Percentiles rank a stretch among this genome's conserved stretches.
Evolutionary conservation across 2,797 vertebrate species (phyloP).

Genomic region (Danio choprae): DNA sequence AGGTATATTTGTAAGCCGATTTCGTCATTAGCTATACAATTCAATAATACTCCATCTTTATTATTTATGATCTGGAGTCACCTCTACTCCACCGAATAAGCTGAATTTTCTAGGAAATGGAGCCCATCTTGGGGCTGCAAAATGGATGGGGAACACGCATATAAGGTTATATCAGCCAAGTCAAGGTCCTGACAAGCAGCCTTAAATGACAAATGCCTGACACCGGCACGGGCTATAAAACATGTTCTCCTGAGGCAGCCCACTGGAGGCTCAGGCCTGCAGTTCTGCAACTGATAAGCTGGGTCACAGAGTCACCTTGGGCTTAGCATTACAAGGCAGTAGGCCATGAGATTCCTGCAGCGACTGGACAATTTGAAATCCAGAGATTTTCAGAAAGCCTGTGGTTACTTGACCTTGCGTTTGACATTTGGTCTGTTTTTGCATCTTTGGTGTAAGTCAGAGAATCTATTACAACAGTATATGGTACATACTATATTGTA

Average conservation of each 20-base stretch:
- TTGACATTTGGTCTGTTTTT: slow-evolving; percentile 63
- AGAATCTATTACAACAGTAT: neutral
- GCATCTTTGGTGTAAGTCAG: slow-evolving; percentile 62
- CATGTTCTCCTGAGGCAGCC: slow-evolving; percentile 62
- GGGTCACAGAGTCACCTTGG: slow-evolving; percentile 78
- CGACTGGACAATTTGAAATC: slow-evolving; percentile 63
- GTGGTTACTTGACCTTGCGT: slow-evolving; percentile 78
- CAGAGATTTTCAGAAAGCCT: slow-evolving; percentile 71
- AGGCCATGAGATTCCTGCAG: slow-evolving; percentile 72
- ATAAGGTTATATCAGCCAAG: slow-evolving; percentile 58
- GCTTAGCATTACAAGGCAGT: slow-evolving; percentile 72
- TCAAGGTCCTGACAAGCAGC: slow-evolving; percentile 60
- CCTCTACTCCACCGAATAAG: slow-evolving; percentile 40
- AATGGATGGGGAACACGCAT: slow-evolving; percentile 55
- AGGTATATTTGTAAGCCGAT: slow-evolving; percentile 31
- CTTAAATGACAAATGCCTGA: slow-evolving; percentile 63
- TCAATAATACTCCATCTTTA: slow-evolving; percentile 9
- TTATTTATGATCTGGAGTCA: slow-evolving; percentile 39
- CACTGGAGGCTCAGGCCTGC: slow-evolving; percentile 67
- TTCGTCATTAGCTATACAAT: slow-evolving; percentile 34
- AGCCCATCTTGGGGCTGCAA: slow-evolving; percentile 48
- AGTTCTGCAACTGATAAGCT: slow-evolving; percentile 72
- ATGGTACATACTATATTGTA: neutral
- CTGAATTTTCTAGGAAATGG: slow-evolving; percentile 54
- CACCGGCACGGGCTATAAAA: slow-evolving; percentile 57